phyloP scores from a whole-genome alignment of 2,888 invertebrate species.

The Xestia c-nigrum region DNA sequence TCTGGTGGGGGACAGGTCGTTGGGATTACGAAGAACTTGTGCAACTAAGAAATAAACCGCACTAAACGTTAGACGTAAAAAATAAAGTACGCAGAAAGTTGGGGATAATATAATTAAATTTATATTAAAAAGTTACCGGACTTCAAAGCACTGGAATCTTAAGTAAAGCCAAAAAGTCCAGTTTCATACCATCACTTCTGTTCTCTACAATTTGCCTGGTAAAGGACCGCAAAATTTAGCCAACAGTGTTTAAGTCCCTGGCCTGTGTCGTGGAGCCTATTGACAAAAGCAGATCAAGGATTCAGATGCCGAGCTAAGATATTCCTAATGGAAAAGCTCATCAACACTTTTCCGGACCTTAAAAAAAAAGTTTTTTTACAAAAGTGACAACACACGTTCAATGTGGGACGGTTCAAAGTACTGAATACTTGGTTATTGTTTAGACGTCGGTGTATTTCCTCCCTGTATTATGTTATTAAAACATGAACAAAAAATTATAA shows the following conservation, averaged over 20 bases:
- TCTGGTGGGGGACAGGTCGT: constrained; percentile 64
- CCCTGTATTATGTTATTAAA: no score
- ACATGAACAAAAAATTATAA: background rate
- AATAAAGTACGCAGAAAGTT: background rate
- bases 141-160: background rate
- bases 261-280: background rate
- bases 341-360: background rate
- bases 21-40: constrained; percentile 3
- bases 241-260: background rate
- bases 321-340: background rate
- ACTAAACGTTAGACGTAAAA: background rate
- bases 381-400: no score
- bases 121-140: background rate
- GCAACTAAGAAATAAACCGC: background rate
- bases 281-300: background rate
- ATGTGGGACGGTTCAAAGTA: no score
- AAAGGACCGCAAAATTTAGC: background rate
- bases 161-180: background rate
- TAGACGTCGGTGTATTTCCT: no score
- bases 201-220: background rate
- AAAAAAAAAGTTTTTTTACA: no score
- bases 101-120: background rate
- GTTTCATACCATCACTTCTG: background rate
- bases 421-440: no score
- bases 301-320: background rate